Conservation (phyloP, 2,113 vertebrate species). For the Silurus glanis region DNA sequence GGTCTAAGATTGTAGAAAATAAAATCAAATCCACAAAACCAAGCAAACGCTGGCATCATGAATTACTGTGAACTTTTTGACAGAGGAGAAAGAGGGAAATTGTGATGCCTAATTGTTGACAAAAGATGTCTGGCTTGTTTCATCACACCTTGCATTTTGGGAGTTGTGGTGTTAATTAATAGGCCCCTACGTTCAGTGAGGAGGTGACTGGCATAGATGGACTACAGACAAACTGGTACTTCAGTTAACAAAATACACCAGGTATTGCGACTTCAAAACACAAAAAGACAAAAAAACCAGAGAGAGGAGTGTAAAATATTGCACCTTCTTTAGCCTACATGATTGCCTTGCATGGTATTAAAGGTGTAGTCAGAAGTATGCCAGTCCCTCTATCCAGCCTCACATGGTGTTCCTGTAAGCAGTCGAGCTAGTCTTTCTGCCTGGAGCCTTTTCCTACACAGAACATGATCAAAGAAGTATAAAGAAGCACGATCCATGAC, state of each 20-base stretch:
- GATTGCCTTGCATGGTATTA: constrained; percentile 46
- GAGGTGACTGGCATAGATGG: constrained; percentile 50
- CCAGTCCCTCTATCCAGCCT: constrained; percentile 28
- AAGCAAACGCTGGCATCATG: constrained; percentile 77
- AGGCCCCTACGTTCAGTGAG: constrained; percentile 54
- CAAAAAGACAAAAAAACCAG: constrained; percentile 42
- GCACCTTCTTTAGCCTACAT: constrained; percentile 51
- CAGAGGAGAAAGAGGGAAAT: constrained; percentile 51
- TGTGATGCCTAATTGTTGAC: constrained; percentile 50
- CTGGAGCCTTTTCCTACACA: constrained; percentile 17
- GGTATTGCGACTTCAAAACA: constrained; percentile 40
- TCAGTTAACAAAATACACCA: constrained; percentile 49
- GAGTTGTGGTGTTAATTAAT: constrained; percentile 72
- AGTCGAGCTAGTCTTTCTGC: constrained; percentile 34
- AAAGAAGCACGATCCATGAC: constrained; percentile 3
- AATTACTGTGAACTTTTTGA: constrained; percentile 63
- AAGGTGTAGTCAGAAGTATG: constrained; percentile 27
- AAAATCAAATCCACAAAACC: constrained; percentile 74
- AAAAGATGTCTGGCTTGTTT: constrained; percentile 56
- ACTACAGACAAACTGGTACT: constrained; percentile 53
- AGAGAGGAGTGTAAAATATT: constrained; percentile 39
- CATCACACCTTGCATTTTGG: constrained; percentile 71
- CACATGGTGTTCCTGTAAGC: constrained; percentile 16
- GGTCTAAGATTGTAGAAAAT: constrained; percentile 71
- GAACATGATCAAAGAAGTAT: neutral